phyloP scores from a whole-genome alignment of 2,888 invertebrate genomes.

The Andrena fulva region DNA sequence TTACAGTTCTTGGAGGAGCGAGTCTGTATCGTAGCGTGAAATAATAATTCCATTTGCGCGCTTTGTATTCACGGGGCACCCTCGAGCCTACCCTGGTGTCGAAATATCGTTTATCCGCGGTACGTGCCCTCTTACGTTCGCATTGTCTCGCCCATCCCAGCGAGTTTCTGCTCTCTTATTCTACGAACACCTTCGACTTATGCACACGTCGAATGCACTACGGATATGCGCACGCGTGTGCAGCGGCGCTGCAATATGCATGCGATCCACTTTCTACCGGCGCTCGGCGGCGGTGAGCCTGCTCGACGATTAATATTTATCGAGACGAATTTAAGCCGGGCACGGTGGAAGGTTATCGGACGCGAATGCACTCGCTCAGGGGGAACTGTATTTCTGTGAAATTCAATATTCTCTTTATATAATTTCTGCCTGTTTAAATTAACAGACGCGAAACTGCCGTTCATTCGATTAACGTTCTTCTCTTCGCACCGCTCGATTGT shows the following conservation, averaged over 20 bases:
- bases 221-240: not conserved
- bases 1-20: not conserved
- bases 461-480: too few relatives aligned
- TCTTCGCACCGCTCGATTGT: too few relatives aligned
- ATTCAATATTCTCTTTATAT: not conserved
- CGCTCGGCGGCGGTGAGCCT: not conserved
- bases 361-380: not conserved
- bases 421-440: not conserved
- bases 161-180: not conserved
- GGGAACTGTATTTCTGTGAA: not conserved
- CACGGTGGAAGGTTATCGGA: not conserved
- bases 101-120: slow-evolving; percentile 34
- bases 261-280: not conserved
- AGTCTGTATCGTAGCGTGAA: slow-evolving; percentile 10
- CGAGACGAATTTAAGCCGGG: not conserved
- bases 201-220: not conserved
- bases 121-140: slow-evolving; percentile 10
- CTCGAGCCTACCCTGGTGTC: slow-evolving; percentile 6
- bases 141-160: slow-evolving; percentile 12
- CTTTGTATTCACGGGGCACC: slow-evolving; percentile 12
- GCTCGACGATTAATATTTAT: slow-evolving; percentile 6
- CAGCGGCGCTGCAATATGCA: not conserved
- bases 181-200: not conserved
- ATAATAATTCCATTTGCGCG: slow-evolving; percentile 32
- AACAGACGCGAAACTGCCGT: too few relatives aligned